Percentiles rank a stretch among this genome's conserved stretches.
Conservation (phyloP, 1,140 invertebrate species). For the Sarcophaga bullata region DNA sequence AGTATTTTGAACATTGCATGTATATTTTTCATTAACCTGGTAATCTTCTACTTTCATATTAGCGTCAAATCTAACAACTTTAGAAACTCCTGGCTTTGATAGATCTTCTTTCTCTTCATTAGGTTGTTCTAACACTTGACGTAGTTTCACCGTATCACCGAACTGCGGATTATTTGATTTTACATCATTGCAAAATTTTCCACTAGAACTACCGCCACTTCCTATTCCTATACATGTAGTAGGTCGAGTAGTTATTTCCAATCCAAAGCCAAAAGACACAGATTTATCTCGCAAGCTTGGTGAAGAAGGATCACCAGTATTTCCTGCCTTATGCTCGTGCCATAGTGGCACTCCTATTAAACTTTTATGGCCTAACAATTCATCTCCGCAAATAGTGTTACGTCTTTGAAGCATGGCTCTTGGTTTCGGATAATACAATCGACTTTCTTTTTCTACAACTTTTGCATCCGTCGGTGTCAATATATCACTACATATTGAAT, state of each 20-base stretch:
- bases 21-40: conserved; percentile 61
- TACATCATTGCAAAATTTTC: conserved; percentile 31
- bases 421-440: conserved; percentile 80
- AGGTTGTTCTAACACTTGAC: conserved; percentile 42
- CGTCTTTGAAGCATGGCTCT: conserved; percentile 79
- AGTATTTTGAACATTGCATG: conserved; percentile 64
- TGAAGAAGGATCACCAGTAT: conserved; percentile 62
- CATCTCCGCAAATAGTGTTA: conserved; percentile 84
- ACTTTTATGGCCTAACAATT: conserved; percentile 52
- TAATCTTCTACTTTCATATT: conserved; percentile 63
- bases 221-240: conserved; percentile 73
- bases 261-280: conserved; percentile 76
- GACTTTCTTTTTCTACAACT: conserved; percentile 59
- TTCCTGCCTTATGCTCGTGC: conserved; percentile 56
- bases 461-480: conserved; percentile 61
- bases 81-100: conserved; percentile 63
- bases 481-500: conserved; percentile 64
- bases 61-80: conserved; percentile 63
- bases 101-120: conserved; percentile 51
- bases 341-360: conserved; percentile 54
- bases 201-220: conserved; percentile 49
- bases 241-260: conserved; percentile 74
- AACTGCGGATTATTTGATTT: conserved; percentile 47
- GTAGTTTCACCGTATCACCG: conserved; percentile 49
- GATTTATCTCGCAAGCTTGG: conserved; percentile 72